phyloP scores from a whole-genome alignment of 2,797 vertebrate species.

The Glossophaga mutica region DNA sequence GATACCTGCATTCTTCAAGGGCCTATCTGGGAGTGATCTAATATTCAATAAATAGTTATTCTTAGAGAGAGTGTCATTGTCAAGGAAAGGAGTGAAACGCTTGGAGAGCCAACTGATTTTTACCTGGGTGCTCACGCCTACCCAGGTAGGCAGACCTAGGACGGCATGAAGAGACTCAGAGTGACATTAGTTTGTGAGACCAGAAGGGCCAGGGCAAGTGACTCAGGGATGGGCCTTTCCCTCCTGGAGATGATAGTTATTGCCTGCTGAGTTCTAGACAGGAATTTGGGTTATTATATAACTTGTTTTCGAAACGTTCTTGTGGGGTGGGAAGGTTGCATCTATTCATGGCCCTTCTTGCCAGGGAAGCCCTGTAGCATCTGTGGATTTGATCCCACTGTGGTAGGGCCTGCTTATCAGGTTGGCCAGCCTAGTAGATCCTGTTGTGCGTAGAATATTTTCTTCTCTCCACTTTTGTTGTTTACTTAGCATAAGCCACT shows the following conservation, averaged over 20 bases:
- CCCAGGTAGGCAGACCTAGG: neutral
- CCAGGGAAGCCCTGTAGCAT: neutral
- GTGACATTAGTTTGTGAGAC: neutral
- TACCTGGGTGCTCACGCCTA: neutral
- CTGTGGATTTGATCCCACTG: neutral
- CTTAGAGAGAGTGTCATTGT: neutral
- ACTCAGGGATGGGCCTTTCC: neutral
- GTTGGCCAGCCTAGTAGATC: slow-evolving; percentile 65
- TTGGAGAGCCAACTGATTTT: neutral
- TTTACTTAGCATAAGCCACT: slow-evolving; percentile 79
- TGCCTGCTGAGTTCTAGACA: neutral
- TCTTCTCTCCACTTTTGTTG: slow-evolving; percentile 70
- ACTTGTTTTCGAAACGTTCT: slow-evolving; percentile 54
- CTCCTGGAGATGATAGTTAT: neutral
- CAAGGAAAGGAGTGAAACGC: neutral
- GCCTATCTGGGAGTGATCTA: neutral
- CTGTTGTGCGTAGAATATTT: slow-evolving; percentile 63
- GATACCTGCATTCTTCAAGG: neutral
- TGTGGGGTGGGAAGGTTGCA: neutral
- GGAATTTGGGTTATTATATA: slow-evolving; percentile 58
- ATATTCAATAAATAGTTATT: neutral
- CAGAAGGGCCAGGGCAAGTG: neutral
- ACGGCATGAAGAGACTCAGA: neutral
- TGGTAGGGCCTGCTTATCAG: slow-evolving; percentile 52
- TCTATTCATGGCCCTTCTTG: neutral